Base-by-base conservation (phyloP, 2,888 invertebrate species). In the Abrostola triplasia region DNA sequence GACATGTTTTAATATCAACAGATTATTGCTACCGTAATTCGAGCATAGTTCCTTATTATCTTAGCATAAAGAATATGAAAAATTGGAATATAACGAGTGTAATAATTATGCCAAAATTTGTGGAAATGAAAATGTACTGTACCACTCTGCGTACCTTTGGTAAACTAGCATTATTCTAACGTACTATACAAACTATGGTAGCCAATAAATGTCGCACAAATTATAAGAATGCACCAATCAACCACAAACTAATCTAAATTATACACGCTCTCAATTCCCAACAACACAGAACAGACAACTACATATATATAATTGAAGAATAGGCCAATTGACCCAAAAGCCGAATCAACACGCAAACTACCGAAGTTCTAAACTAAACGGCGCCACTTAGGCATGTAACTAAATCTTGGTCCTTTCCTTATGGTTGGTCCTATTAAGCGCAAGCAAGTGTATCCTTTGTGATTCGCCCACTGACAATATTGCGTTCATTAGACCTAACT, bases 401-500 rank as follows among this genome's bases (percentile, higher is more conserved):
- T 8, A 61, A 66, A 58, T 52, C 57, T 48, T 48, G 47, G 59
- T 58, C 64, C 55, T 60, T 73, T 64, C 47, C 10, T 53, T 61
- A 64, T 73, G 82, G 83, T 78, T 73, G 55, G 67, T 64, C 69
- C 68, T 78, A 79, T 81, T 82, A 80, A 64, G 61, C 72, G 69
- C 76, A 81, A 77, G 76, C 74, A 52, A 42, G 50, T 75, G 60
- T 65, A 64, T 75, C 59, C 66, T 72, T 68, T 71, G 61, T 69
- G 50, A 44, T 51, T 78, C 84, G 78, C 88, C 88, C 84, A 89
- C 88, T 13, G 35, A 40, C 49, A 65, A 67, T 75, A 62, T 80
- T 64, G 71, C 80, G 71, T 77, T 67, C 64, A 62, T 68, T 72
- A 76, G 47, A 56, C 47, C 67, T 76, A 70, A 73, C 71, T 66